Evolutionary conservation across 1,140 invertebrate genomes (phyloP), one percentile per base, ranked within the genome.

Genomic region (Drosophila orena): DNA sequence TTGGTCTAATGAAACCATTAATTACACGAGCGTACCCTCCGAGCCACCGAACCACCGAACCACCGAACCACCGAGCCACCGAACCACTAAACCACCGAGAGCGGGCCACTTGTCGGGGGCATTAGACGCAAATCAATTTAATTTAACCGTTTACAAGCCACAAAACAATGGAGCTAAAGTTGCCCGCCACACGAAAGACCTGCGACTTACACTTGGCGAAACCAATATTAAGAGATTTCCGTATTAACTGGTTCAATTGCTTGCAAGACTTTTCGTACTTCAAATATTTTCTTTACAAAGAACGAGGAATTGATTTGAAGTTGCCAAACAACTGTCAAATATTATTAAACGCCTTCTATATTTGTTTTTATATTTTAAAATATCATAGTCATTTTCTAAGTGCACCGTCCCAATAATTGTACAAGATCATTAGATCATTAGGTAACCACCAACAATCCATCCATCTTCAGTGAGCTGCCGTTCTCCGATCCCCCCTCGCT

Each of bases 91-190:
- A 27, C 47, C 65, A 75, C 64, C 60, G 73, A 65, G 71, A 88
- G 73, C 83, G 60, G 69, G 68, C 81, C 86, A 90, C 81, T 89
- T 89, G 84, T 89, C 72, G 80, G 79, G 77, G 84, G 84, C 80
- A 89, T 89, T 89, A 89, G 84, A 89, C 84, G 85, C 84, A 89
- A 89, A 89, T 89, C 84, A 89, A 89, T 89, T 89, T 89, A 90
- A 89, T 90, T 89, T 90, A 89, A 89, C 77, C 84, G 79, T 89
- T 89, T 89, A 89, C 84, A 89, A 89, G 79, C 84, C 69, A 78
- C 84, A 54, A 89, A 17, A 83, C 84, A 86, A 80, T 70, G 37
- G 47, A 58, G 15, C 43, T 60, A 20, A 65, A 49, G 53, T 56
- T 56, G 56, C 44, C 79, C 58, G 57, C 56, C 27, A 60, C 64